Evolutionary conservation across 2,888 invertebrate genomes (phyloP), one percentile per base, ranked within the genome.

Genomic region (Alsophila aescularia): DNA sequence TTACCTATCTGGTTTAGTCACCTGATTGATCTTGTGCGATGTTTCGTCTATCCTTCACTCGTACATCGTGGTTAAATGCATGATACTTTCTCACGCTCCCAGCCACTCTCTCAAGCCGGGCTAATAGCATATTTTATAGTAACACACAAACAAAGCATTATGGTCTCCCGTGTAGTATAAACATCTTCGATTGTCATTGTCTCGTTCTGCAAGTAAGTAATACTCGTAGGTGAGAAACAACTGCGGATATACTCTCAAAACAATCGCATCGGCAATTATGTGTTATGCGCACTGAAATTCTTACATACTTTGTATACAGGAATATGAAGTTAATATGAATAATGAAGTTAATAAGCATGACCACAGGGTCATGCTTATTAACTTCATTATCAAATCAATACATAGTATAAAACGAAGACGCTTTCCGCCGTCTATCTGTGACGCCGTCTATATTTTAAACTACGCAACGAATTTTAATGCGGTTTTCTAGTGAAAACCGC

Each of bases 181-280:
- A 69, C 67, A 68, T 58, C n/a, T n/a, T n/a, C n/a, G n/a, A n/a
- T 47, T 61, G 62, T 57, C 44, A 68, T 71, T 73, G 74, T 70
- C 43, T 54, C 60, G 48, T 48, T 44, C 52, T 27, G 51, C 42
- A 42, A 24, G 47, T 49, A 52, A 58, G 37, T 52, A 53, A 58
- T 52, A 53, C 60, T 64, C n/a, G n/a, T n/a, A 63, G 60, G 61
- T 70, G 67, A 64, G 69, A 64, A 69, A 40, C 60, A 58, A 36
- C 53, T 40, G 39, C 48, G 41, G 60, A 39, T 47, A 39, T 45
- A 56, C 65, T 78, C 74, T 72, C 77, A 77, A 67, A 77, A 76
- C 74, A 78, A 68, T 69, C 57, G 45, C 39, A 37, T 58, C 16
- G 37, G 13, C 12, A 59, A 51, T 59, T 58, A 57, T 60, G 27